Base-by-base conservation (phyloP, 2,113 vertebrate species). In the Cottus gobio region DNA sequence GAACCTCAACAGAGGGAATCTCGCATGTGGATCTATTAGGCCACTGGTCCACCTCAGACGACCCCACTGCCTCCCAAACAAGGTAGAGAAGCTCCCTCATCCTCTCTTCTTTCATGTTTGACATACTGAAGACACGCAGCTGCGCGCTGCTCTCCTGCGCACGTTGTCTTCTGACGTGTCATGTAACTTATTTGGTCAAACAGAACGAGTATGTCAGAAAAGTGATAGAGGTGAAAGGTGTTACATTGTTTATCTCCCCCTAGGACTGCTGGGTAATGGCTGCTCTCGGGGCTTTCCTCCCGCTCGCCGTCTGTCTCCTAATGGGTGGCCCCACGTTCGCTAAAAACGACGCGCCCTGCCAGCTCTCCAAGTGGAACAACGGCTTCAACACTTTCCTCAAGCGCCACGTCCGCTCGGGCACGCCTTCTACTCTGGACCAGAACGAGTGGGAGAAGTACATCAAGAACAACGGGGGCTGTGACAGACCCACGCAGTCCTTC, bases 401-500 rank as follows among this genome's bases (percentile, higher is more conserved):
- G 8, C 91, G 94, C 1, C 95, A 95, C 77, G 34, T 95, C 7
- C 90, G 71, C 7, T 0, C 48, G 0, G 93, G 84, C 0, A 69
- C 75, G 2, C 95, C 94, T 0, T 2, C 6, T 0, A 78, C 84
- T 1, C 26, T 71, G 0, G 62, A 95, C 72, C 61, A 85, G 2
- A 88, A 89, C 2, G 64, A 80, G 0, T 95, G 95, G 95, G 31
- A 73, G 52, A 46, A 4, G 0, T 93, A 91, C 75, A 92, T 95
- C 58, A 72, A 7, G 62, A 42, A 77, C 1, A 75, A 90, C 12
- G 79, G 84, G 0, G 88, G 74, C 58, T 95, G 95, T n/a, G 4
- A 30, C 50, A 78, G 95, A 39, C 95, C 94, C 31, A 95, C 94
- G 0, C 95, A 95, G 92, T 95, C 95, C 10, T 95, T 95, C 71